Evolutionary conservation across 92 coral and sea anemone species (phyloP).

Genomic region (Galaxea fascicularis): DNA sequence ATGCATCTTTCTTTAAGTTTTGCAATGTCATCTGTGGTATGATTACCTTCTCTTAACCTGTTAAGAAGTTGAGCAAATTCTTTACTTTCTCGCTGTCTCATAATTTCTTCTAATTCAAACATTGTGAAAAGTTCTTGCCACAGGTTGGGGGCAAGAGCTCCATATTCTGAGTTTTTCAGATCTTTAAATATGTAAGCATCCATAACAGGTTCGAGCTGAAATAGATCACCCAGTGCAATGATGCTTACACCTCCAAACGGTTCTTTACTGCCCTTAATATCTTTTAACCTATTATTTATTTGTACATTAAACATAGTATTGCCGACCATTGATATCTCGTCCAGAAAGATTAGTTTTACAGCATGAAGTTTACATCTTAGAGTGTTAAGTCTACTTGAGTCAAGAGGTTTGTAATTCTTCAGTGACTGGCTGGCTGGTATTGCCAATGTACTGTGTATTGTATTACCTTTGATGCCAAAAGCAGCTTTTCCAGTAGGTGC

Average conservation of each 20-base stretch:
- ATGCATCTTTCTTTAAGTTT: slow-evolving; percentile 55
- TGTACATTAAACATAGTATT: slow-evolving; percentile 72
- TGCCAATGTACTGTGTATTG: slow-evolving; percentile 58
- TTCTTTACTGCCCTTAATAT: slow-evolving; percentile 57
- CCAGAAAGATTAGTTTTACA: slow-evolving; percentile 52
- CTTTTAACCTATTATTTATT: slow-evolving; percentile 60
- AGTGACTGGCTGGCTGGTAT: slow-evolving; percentile 68
- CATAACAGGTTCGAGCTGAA: slow-evolving; percentile 72
- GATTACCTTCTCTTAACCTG: slow-evolving; percentile 68
- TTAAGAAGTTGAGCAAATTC: slow-evolving; percentile 66
- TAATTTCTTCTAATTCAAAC: slow-evolving; percentile 57
- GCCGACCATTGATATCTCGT: slow-evolving; percentile 81
- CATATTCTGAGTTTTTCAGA: slow-evolving; percentile 68
- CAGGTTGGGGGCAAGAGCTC: slow-evolving; percentile 60
- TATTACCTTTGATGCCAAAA: slow-evolving; percentile 49
- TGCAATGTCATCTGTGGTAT: slow-evolving; percentile 45
- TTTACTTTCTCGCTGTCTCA: slow-evolving; percentile 73
- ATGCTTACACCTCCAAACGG: slow-evolving; percentile 73
- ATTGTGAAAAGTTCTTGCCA: slow-evolving; percentile 44
- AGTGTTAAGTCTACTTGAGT: slow-evolving; percentile 72
- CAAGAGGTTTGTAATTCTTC: slow-evolving; percentile 56
- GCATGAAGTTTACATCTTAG: slow-evolving; percentile 63
- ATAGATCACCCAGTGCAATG: slow-evolving; percentile 66
- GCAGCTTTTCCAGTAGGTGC: slow-evolving; percentile 75
- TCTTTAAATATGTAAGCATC: slow-evolving; percentile 75